Conservation (phyloP, 2,888 invertebrate species). For the Trisateles emortualis region DNA sequence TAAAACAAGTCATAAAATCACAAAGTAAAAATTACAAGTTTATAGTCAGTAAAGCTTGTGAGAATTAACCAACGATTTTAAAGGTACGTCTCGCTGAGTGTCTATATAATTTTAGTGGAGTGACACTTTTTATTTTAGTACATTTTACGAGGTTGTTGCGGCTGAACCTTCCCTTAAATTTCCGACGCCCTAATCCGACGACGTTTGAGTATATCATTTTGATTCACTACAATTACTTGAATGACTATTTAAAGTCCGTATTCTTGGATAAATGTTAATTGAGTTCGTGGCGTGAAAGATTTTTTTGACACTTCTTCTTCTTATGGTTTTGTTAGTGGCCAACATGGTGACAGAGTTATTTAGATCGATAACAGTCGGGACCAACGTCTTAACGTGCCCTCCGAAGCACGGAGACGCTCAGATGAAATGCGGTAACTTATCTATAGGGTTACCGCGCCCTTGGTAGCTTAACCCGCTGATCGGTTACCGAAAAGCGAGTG, state of each 20-base stretch:
- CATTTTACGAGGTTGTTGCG: constrained; percentile 69
- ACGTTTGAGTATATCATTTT: constrained; percentile 55
- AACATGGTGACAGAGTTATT: too few species aligned
- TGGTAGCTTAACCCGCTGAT: too few species aligned
- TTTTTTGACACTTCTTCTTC: background rate
- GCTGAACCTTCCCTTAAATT: constrained; percentile 62
- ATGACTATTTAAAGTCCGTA: constrained; percentile 48
- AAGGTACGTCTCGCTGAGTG: constrained; percentile 53
- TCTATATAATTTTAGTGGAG: constrained; percentile 65
- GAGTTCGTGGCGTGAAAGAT: constrained; percentile 42
- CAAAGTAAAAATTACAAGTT: constrained; percentile 46
- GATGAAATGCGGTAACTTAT: too few species aligned
- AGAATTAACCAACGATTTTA: constrained; percentile 50
- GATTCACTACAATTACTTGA: constrained; percentile 67
- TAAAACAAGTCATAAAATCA: constrained; percentile 39
- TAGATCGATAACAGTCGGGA: too few species aligned
- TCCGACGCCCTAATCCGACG: constrained; percentile 50
- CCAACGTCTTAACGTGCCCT: too few species aligned
- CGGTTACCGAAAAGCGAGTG: too few species aligned
- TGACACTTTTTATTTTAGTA: constrained; percentile 67
- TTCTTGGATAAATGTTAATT: constrained; percentile 68
- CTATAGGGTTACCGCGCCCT: too few species aligned
- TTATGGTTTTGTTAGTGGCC: too few species aligned
- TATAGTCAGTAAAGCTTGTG: constrained; percentile 45
- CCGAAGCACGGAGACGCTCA: too few species aligned